phyloP scores from a whole-genome alignment of 2,797 vertebrate genomes.

The Xenopus petersii region DNA sequence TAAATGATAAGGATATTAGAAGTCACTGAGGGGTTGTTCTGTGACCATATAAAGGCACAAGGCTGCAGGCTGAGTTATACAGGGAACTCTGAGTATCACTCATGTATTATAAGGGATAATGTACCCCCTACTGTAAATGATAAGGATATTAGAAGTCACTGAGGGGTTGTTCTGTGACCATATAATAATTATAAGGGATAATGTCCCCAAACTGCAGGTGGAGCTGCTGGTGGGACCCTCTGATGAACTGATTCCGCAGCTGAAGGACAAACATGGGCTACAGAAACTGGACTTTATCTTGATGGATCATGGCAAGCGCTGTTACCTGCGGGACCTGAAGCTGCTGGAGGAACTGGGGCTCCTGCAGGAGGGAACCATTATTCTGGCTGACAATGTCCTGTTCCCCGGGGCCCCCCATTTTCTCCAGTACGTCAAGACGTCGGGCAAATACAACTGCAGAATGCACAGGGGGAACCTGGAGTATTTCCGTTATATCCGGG shows the following conservation, averaged over 20 bases:
- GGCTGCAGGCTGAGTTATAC: too few species aligned
- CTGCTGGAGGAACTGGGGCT: slow-evolving; percentile 80
- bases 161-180: too few species aligned
- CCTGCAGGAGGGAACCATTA: slow-evolving; percentile 62
- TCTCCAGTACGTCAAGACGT: slow-evolving; percentile 74
- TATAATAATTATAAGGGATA: too few species aligned
- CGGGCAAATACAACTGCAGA: slow-evolving; percentile 79
- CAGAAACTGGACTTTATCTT: slow-evolving; percentile 79
- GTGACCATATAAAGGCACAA: too few species aligned
- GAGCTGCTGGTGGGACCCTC: slow-evolving; percentile 66
- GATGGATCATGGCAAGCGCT: slow-evolving; percentile 89
- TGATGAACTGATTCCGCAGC: slow-evolving; percentile 80
- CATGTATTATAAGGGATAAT: too few species aligned
- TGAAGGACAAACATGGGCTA: slow-evolving; percentile 73
- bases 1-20: too few species aligned
- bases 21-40: too few species aligned
- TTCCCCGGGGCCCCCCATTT: slow-evolving; percentile 92
- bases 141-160: too few species aligned
- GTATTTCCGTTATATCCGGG: slow-evolving; percentile 84
- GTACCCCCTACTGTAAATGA: too few species aligned
- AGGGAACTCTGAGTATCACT: too few species aligned
- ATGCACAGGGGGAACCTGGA: slow-evolving; percentile 83
- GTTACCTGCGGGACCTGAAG: slow-evolving; percentile 82
- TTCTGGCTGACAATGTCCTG: slow-evolving; percentile 85
- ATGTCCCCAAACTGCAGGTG: slow-evolving; percentile 66